A percentile compares a stretch with the other conserved stretches of the same genome.
phyloP scores from a whole-genome alignment of 1,140 invertebrate species.

The Drosophila athabasca region DNA sequence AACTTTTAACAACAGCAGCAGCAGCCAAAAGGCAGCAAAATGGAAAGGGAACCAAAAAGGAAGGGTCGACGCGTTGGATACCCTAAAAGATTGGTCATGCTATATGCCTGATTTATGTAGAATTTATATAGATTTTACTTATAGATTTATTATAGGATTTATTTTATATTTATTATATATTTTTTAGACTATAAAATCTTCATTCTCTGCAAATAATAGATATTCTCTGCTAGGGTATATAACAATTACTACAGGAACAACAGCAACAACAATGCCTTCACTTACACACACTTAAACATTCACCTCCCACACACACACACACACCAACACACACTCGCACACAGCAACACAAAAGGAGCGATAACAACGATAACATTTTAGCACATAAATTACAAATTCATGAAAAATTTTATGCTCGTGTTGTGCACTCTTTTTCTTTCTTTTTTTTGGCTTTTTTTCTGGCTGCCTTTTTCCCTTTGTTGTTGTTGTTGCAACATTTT shows the following conservation, averaged over 20 bases:
- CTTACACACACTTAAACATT: neutral
- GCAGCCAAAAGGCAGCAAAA: neutral
- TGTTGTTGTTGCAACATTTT: conserved; percentile 49
- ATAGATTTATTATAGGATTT: no score
- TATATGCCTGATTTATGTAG: no score
- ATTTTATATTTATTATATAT: no score
- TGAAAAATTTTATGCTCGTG: conserved; percentile 79
- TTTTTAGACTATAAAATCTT: no score
- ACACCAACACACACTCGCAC: conserved; percentile 27
- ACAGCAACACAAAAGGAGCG: conserved; percentile 61
- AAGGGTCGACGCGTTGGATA: no score
- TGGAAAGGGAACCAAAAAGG: no score
- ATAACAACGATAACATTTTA: conserved; percentile 81
- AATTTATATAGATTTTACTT: no score
- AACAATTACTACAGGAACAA: neutral
- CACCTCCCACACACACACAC: neutral
- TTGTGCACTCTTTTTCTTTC: conserved; percentile 59
- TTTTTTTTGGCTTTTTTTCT: conserved; percentile 27
- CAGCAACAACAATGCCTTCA: neutral
- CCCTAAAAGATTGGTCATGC: no score
- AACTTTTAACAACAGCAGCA: conserved; percentile 37
- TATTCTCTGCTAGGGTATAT: no score
- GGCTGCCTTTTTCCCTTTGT: conserved; percentile 30
- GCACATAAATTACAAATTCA: conserved; percentile 81
- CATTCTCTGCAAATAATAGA: no score